A percentile compares a stretch with the other conserved stretches of the same genome.
Conservation (phyloP, 2,113 vertebrate species). For the Struthio camelus region DNA sequence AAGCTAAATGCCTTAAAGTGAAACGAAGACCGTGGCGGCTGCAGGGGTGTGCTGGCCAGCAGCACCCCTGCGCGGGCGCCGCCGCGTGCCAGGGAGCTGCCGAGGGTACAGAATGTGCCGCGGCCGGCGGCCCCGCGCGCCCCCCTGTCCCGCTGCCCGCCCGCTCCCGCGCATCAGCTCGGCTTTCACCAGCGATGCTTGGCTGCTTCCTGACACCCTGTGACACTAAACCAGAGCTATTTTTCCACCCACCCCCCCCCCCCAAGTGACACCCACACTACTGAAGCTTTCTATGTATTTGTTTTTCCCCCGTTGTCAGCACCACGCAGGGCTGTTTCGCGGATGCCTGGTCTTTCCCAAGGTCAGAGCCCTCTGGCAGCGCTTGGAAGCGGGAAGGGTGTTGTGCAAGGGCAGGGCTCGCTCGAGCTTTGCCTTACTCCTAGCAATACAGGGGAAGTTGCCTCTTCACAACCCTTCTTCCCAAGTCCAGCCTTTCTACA, state of each 20-base stretch:
- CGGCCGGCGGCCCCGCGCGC: not conserved
- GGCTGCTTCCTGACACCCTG: not conserved
- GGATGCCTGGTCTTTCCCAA: not conserved
- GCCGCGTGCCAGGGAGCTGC: not conserved
- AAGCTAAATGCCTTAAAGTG: not conserved
- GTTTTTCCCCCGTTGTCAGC: not conserved
- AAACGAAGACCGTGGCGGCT: not conserved
- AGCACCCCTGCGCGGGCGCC: not conserved
- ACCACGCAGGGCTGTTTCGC: rapidly evolving
- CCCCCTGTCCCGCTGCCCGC: not conserved
- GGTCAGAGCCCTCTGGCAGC: not conserved
- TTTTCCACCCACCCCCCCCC: not conserved
- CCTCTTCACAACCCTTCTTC: not conserved
- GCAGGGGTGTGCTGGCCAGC: not conserved
- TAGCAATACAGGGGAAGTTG: rapidly evolving
- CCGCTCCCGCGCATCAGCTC: not conserved
- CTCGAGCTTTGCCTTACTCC: not conserved
- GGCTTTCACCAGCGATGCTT: not conserved
- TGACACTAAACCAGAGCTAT: not conserved
- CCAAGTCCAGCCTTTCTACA: not conserved
- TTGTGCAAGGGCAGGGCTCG: not conserved
- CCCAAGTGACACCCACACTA: not conserved
- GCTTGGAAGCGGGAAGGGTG: not conserved
- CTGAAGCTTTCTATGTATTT: not conserved
- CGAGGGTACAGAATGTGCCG: slow-evolving; percentile 35